These are phyloP conservation scores for Asarcornis scutulata DNA, from an alignment of 2,113 vertebrate species.

Conservation along the genomic window DNA sequence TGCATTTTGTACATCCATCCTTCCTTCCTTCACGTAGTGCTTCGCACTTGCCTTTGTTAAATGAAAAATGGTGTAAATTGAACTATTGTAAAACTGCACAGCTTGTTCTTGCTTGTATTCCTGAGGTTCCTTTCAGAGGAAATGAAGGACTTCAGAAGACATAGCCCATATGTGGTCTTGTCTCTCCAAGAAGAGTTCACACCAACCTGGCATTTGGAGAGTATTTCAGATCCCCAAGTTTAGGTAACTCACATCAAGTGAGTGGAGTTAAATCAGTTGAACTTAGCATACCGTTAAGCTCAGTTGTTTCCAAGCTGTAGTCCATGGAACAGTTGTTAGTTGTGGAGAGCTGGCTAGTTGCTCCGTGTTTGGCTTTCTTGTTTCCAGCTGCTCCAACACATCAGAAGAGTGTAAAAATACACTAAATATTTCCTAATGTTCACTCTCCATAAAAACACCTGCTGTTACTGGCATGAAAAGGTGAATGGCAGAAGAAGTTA, in stretches of 20 bases:
- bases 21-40: rapidly evolving
- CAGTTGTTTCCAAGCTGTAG: background rate
- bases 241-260: background rate
- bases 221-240: background rate
- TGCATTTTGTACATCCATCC: background rate
- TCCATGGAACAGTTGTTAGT: conserved; percentile 40
- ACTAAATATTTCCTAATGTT: conserved; percentile 50
- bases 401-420: conserved; percentile 18
- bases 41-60: background rate
- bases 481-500: background rate
- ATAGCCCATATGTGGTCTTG: rapidly evolving
- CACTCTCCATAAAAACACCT: conserved; percentile 38
- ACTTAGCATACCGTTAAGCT: background rate
- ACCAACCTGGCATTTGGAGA: background rate
- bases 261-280: background rate
- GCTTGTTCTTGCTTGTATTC: background rate
- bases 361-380: conserved; percentile 5
- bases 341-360: conserved; percentile 40
- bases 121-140: background rate
- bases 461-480: conserved; percentile 13
- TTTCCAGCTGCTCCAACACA: conserved; percentile 46
- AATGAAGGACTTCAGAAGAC: background rate
- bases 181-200: background rate
- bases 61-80: background rate
- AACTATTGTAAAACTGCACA: background rate